Evolutionary conservation across 2,888 invertebrate genomes (phyloP), one percentile per base, ranked within the genome.

Genomic region (Saturnia japonica): DNA sequence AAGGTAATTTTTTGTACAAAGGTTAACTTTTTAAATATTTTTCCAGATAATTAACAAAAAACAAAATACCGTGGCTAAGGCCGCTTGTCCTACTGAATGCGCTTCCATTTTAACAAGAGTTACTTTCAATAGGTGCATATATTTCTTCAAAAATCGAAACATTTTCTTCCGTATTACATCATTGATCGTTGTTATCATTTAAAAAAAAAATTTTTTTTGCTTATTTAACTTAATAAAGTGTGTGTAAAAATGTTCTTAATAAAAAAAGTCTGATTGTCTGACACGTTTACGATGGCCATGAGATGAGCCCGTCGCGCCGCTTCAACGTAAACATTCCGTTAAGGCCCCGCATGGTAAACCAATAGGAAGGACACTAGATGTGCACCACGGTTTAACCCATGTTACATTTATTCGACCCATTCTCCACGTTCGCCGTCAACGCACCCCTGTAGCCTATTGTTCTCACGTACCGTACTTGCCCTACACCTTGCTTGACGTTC

Each of bases 281-380:
- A 83, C 86, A 87, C 87, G 88, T 84, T 47, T 67, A 67, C 78
- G 77, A 77, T 83, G 85, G 80, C 90, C 90, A 89, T 90, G 88
- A 83, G 86, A 83, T 85, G 77, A 85, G 84, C 84, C 84, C 84
- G 54, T 6, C 54, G 22, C 54, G 54, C 22, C 22, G 54, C 16
- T 16, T n/a, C 70, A 69, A 75, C 71, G 69, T 77, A 77, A 75
- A 78, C 74, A 77, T 68, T 28, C 64, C 64, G 40, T 68, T 72
- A 72, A 74, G 75, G 71, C 77, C 75, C 74, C 75, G 75, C 62
- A 69, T 45, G 68, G 68, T 25, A 57, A 45, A 51, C 68, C 40
- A 40, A 54, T 68, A 40, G 28, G 7, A 28, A 40, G 47, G 12
- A 22, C 12, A 22, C 34, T 34, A 34, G 34, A 2, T 34, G 34